Base-by-base conservation (phyloP, 92 coral and sea anemone species). In the Zoanthus sociatus region DNA sequence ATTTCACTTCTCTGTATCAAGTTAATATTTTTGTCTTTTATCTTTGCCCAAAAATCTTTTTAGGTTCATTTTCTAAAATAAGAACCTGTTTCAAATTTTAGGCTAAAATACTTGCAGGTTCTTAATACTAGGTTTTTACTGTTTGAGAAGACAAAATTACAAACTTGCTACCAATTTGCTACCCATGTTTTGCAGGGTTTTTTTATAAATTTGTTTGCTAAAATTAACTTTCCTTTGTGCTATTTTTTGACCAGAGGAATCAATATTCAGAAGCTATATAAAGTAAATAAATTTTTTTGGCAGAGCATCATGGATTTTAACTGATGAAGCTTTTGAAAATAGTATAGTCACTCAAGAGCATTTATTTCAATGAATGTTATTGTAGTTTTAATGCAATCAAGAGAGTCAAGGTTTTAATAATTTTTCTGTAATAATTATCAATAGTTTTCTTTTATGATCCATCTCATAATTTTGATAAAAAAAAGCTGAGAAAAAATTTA, bases 341-440 rank as follows among this genome's bases (percentile, higher is more conserved):
- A 67, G 26, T 26, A 26, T 26, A 26, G 26, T 26, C 26, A 26
- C 26, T 26, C 26, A 26, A 26, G 73, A 31, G 73, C 73, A 68
- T 5, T 68, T 20, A 68, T 68, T 68, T 15, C 44, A 20, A 21
- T 68, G 13, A 68, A 68, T 68, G 33, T 44, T 68, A 67, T 42
- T 67, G 72, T 67, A 60, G 42, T 68, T 21, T 21, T 68, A 3
- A 50, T 50, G 73, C 33, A 68, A 68, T 68, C 73, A 68, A 68
- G 44, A 68, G 73, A 68, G 73, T 68, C 42, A 26, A 68, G 44
- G 73, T 68, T 31, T 68, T 68, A 68, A 4, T 68, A 20, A 4
- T 21, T 68, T 63, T 68, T 68, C 42, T 68, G 73, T 15, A 68
- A 68, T n/a, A n/a, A n/a, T n/a, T 44, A 68, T 68, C 73, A 68